Base-by-base conservation (phyloP, 2,888 invertebrate species). In the Limnephilus marmoratus region DNA sequence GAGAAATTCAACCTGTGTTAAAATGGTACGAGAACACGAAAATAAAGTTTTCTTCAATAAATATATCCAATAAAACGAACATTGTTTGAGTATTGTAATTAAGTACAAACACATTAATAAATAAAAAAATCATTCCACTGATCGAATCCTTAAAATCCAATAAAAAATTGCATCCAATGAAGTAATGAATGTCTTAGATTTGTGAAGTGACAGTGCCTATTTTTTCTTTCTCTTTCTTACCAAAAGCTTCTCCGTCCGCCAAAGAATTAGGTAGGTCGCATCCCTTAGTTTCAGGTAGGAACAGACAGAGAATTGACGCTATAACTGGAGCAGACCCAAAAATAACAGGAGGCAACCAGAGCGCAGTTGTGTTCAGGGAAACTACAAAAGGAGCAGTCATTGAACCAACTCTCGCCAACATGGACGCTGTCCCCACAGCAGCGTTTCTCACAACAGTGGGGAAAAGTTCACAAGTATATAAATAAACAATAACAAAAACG, bases 371-470 rank as follows among this genome's bases (percentile, higher is more conserved):
- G 82, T 94, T 94, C 94, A 97, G 94, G 15, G 96, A 95, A 2
- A 97, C 97, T 12, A 98, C 96, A 94, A 97, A 97, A 0, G 98
- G 98, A 0, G 98, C 97, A 1, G 97, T 93, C 95, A 98, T 97
- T 0, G 98, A 97, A 11, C 98, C 98, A 85, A 98, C 94, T 94
- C 98, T 96, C 0, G 98, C 98, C 93, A 97, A 96, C 96, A 97
- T 97, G 0, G 98, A 98, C 89, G 97, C 97, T 1, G 97, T 96
- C 2, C 98, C 98, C 94, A 98, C 96, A 0, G 97, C 98, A 91
- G 97, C 97, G 94, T 98, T 98, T n/a, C 98, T 96, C 1, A 98
- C 97, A 5, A 97, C 97, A 0, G 98, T 98, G 0, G 98, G 98
- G 94, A 98, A 98, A 24, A 98, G 95, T 95, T 98, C 98, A 0